Evolutionary conservation across 1,140 invertebrate species (phyloP).

Genomic region (Odontomachus brunneus): DNA sequence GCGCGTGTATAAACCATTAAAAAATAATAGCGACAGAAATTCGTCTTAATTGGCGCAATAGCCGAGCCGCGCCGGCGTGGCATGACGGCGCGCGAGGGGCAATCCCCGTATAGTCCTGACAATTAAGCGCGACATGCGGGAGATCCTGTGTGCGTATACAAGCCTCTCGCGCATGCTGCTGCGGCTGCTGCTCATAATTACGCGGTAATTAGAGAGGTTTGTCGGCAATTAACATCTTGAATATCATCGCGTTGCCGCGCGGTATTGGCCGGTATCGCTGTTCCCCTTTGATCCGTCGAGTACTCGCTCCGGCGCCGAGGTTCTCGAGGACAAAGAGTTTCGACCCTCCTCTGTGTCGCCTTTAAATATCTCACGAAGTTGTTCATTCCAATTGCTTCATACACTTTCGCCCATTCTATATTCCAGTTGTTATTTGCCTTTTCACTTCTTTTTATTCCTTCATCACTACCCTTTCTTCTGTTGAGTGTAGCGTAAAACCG

Average conservation of each 20-base stretch:
- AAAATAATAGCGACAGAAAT: conserved; percentile 83
- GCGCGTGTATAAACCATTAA: conserved; percentile 76
- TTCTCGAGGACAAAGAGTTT: conserved; percentile 29
- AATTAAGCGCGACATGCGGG: conserved; percentile 74
- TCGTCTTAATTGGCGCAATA: conserved; percentile 82
- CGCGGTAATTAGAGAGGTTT: conserved; percentile 83
- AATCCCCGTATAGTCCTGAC: conserved; percentile 65
- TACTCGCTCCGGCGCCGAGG: conserved; percentile 19
- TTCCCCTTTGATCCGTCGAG: conserved; percentile 17
- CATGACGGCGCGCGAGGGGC: conserved; percentile 28
- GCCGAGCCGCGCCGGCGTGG: conserved; percentile 32
- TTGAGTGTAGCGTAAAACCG: too few relatives aligned
- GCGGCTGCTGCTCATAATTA: conserved; percentile 77
- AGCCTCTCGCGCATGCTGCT: conserved; percentile 35
- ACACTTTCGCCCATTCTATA: too few relatives aligned
- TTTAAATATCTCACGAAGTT: too few relatives aligned
- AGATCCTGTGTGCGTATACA: conserved; percentile 72
- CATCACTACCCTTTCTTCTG: too few relatives aligned
- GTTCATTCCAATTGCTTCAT: too few relatives aligned
- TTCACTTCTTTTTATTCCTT: too few relatives aligned
- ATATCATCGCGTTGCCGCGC: conserved; percentile 72
- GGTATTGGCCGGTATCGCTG: conserved; percentile 51
- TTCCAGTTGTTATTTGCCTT: too few relatives aligned
- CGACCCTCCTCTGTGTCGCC: not conserved
- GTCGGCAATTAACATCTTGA: conserved; percentile 81